Conservation (phyloP, 2,888 invertebrate species). For the Dexiosoma caninum region DNA sequence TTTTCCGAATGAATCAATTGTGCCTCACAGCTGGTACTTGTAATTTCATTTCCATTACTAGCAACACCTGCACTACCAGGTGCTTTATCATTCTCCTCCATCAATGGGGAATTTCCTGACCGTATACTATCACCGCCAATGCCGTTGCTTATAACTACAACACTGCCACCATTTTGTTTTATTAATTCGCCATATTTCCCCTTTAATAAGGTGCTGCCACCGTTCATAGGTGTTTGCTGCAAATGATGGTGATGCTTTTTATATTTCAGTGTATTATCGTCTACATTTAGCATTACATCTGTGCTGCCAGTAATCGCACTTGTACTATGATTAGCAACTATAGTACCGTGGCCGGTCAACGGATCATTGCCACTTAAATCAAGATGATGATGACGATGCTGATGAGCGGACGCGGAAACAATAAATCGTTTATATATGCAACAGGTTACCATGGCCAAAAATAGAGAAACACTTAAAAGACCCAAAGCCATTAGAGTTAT, state of each 20-base stretch:
- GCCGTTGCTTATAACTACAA: conserved; percentile 1
- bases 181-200: conserved; percentile 65
- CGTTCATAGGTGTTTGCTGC: conserved; percentile 64
- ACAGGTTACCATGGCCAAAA: conserved; percentile 73
- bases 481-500: conserved; percentile 73
- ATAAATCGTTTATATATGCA: conserved; percentile 73
- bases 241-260: conserved; percentile 62
- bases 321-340: conserved; percentile 60
- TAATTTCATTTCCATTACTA: too few species aligned
- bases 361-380: conserved; percentile 64
- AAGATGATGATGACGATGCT: conserved; percentile 69
- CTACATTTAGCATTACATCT: conserved; percentile 63
- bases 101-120: conserved; percentile 55
- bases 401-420: conserved; percentile 68
- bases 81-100: conserved; percentile 40
- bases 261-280: conserved; percentile 50
- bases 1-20: conserved; percentile 67
- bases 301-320: conserved; percentile 64
- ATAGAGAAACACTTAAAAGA: conserved; percentile 72
- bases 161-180: conserved; percentile 59
- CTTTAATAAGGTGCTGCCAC: conserved; percentile 49
- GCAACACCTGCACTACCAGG: conserved; percentile 25
- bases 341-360: conserved; percentile 57
- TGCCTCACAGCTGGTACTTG: conserved; percentile 64
- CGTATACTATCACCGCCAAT: conserved; percentile 30